phyloP scores from a whole-genome alignment of 2,797 vertebrate species.

The Cyprinella venusta region DNA sequence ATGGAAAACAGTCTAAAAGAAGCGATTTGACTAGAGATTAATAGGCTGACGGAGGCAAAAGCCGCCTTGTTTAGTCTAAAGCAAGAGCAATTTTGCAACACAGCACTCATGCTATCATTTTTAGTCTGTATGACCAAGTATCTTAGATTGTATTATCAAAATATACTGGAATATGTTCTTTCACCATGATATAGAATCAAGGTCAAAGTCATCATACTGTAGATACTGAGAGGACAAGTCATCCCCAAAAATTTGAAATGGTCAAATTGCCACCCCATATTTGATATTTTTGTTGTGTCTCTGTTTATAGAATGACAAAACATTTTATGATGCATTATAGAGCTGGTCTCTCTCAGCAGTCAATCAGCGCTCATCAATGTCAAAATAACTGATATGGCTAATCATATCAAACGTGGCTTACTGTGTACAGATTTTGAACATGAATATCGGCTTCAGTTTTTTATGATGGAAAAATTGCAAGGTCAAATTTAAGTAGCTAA shows the following conservation, averaged over 20 bases:
- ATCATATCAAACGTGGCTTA: background rate
- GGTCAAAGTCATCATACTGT: background rate
- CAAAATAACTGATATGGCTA: background rate
- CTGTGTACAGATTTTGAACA: background rate
- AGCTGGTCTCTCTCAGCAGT: background rate
- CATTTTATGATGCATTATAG: background rate
- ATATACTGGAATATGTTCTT: background rate
- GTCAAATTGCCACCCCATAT: background rate
- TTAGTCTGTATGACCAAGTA: background rate
- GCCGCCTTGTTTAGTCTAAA: slow-evolving; percentile 64
- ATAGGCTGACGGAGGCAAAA: slow-evolving; percentile 70
- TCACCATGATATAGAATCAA: background rate
- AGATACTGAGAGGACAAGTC: background rate
- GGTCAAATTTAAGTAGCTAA: background rate
- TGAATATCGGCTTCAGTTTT: background rate
- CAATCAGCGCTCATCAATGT: background rate
- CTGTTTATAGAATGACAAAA: background rate
- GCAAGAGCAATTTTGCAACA: slow-evolving; percentile 62
- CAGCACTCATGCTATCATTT: background rate
- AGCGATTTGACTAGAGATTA: slow-evolving; percentile 80
- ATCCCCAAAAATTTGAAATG: background rate
- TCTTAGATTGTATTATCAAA: background rate
- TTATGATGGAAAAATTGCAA: background rate
- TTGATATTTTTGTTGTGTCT: background rate
- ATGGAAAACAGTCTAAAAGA: slow-evolving; percentile 74